Percentiles rank a stretch among this genome's conserved stretches.
Evolutionary conservation across 2,888 invertebrate species (phyloP).

Genomic region (Drosophila mettleri): DNA sequence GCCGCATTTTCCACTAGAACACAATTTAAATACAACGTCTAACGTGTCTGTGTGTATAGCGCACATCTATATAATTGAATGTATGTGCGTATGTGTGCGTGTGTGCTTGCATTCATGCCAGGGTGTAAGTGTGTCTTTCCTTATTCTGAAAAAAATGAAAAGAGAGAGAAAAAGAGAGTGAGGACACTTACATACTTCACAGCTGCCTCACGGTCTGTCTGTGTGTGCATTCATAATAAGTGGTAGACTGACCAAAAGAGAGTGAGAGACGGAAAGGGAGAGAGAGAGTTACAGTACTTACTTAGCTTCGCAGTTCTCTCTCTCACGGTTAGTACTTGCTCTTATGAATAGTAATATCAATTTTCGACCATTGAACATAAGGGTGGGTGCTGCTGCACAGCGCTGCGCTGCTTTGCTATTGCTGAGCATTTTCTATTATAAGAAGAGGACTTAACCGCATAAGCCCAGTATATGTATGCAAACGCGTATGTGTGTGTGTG

Average conservation of each 20-base stretch:
- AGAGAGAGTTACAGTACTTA: background rate
- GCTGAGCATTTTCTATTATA: constrained; percentile 37
- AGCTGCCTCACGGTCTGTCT: constrained; percentile 15
- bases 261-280: background rate
- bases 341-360: constrained; percentile 40
- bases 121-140: constrained; percentile 6
- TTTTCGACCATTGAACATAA: constrained; percentile 11
- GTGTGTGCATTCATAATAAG: too few relatives aligned
- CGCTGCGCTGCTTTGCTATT: constrained; percentile 21
- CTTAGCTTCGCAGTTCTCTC: constrained; percentile 2
- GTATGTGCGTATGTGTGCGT: background rate
- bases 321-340: constrained; percentile 36
- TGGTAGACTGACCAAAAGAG: too few relatives aligned
- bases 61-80: constrained; percentile 5
- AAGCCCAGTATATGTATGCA: background rate
- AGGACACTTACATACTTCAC: background rate
- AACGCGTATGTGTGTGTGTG: too few relatives aligned
- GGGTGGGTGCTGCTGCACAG: constrained; percentile 13
- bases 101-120: background rate
- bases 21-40: constrained; percentile 69
- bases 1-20: constrained; percentile 61
- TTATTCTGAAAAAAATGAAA: background rate
- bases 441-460: constrained; percentile 27
- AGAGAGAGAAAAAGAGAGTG: background rate
- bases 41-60: constrained; percentile 14